A percentile compares a stretch with the other conserved stretches of the same genome.
Evolutionary conservation across 2,113 vertebrate species (phyloP).

Genomic region (Oplegnathus fasciatus): DNA sequence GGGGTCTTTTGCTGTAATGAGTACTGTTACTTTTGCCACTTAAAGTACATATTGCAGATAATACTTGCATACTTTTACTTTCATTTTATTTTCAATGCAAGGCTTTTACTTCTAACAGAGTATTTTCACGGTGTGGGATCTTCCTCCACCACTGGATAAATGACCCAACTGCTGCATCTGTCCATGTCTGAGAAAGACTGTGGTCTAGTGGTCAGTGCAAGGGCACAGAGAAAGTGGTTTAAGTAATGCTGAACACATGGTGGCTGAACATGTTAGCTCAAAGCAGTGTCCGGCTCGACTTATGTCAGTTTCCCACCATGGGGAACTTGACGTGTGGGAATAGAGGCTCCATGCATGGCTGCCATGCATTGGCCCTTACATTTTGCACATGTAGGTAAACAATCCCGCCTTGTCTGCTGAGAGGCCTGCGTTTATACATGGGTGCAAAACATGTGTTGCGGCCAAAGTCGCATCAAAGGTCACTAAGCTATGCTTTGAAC

Average conservation of each 20-base stretch:
- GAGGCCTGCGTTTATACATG: conserved; percentile 87
- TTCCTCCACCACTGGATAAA: not conserved
- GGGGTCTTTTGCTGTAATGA: not conserved
- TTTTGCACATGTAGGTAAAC: conserved; percentile 87
- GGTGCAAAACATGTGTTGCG: conserved; percentile 90
- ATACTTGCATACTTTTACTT: not conserved
- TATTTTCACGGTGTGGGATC: not conserved
- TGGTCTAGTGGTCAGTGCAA: conserved; percentile 30
- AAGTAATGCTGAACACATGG: conserved; percentile 81
- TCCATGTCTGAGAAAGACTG: not conserved
- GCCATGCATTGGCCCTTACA: conserved; percentile 83
- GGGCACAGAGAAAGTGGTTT: conserved; percentile 59
- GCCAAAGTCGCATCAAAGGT: conserved; percentile 93
- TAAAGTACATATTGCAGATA: not conserved
- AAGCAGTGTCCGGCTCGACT: conserved; percentile 68
- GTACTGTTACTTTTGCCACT: not conserved
- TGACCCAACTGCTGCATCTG: not conserved
- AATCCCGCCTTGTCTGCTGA: conserved; percentile 83
- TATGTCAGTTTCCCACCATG: conserved; percentile 72
- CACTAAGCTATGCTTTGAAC: conserved; percentile 91
- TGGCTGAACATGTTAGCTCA: conserved; percentile 61
- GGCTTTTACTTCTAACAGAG: not conserved
- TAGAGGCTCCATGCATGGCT: conserved; percentile 81
- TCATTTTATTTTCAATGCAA: not conserved
- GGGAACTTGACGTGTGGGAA: conserved; percentile 74